phyloP scores from a whole-genome alignment of 2,113 vertebrate species.

The Salvelinus alpinus region DNA sequence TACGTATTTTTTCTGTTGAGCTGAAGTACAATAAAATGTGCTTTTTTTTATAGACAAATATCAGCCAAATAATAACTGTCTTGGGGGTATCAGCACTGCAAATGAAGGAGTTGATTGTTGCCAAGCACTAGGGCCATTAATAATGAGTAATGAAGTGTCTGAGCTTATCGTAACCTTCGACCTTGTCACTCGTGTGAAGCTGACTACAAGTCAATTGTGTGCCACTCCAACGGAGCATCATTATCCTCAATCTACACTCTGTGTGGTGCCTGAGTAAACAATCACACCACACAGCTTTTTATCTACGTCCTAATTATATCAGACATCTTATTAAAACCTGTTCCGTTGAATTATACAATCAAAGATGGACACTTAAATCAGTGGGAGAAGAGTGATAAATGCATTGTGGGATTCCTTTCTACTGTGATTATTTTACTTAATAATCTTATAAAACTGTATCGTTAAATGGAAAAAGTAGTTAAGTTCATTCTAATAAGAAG shows the following conservation, averaged over 20 bases:
- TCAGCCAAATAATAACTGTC: neutral
- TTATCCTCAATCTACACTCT: neutral
- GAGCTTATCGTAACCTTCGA: neutral
- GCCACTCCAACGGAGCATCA: neutral
- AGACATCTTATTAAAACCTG: neutral
- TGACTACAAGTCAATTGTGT: neutral
- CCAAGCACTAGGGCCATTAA: neutral
- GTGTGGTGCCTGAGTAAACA: neutral
- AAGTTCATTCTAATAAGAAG: neutral
- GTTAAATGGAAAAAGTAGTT: neutral
- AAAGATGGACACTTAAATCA: neutral
- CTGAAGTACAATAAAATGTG: neutral
- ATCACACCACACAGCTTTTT: neutral
- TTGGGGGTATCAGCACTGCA: neutral
- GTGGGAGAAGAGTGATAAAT: neutral
- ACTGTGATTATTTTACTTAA: neutral
- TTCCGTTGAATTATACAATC: too few species aligned
- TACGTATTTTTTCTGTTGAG: neutral
- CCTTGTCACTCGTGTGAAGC: neutral
- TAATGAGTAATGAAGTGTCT: neutral
- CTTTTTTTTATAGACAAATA: neutral
- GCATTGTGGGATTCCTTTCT: neutral
- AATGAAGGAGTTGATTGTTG: neutral
- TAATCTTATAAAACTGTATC: neutral
- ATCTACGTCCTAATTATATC: neutral